Evolutionary conservation across 2,888 invertebrate genomes (phyloP), one percentile per base, ranked within the genome.

Genomic region (Abrostola tripartita): DNA sequence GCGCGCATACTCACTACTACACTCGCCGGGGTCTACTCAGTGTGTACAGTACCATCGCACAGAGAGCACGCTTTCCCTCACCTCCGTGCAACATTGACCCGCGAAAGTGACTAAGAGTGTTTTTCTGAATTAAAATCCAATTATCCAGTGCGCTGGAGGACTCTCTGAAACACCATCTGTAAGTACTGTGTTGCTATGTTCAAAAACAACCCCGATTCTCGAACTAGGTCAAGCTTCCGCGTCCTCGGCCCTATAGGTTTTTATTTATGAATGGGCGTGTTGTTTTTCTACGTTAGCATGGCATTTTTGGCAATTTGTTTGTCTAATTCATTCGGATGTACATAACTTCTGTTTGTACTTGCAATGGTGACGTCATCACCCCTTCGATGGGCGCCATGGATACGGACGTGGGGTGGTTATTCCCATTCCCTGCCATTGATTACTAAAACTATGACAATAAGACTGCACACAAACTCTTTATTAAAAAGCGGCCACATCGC

Each of bases 181-280:
- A 83, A 93, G 93, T 93, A 87, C 62, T 58, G 11, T 52, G 73
- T 57, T 65, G 65, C 75, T 68, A 55, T 75, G 64, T 55, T 65
- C 68, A 63, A 71, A 58, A 65, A 67, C 68, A 78, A 76, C 77
- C 75, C 71, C 68, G 65, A 79, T 83, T 76, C 59, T 58, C 74
- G 76, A 94, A 89, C 82, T 93, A 88, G 94, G 94, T 93, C 94
- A 93, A 85, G 88, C 92, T 90, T 89, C 90, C 89, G 90, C 87
- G 92, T 90, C 90, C 92, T 90, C 90, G 84, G 85, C 85, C 85
- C 84, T 81, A 86, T 85, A 83, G 85, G 82, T 84, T 88, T 88
- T 92, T 89, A 89, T 89, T 92, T 91, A 90, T 90, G 89, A 90
- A 88, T 89, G 88, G 87, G 85, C 78, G 86, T 86, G 82, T 82